Percentiles rank a stretch among this genome's conserved stretches.
phyloP scores from a whole-genome alignment of 1,140 invertebrate genomes.

The Ylistrum balloti region DNA sequence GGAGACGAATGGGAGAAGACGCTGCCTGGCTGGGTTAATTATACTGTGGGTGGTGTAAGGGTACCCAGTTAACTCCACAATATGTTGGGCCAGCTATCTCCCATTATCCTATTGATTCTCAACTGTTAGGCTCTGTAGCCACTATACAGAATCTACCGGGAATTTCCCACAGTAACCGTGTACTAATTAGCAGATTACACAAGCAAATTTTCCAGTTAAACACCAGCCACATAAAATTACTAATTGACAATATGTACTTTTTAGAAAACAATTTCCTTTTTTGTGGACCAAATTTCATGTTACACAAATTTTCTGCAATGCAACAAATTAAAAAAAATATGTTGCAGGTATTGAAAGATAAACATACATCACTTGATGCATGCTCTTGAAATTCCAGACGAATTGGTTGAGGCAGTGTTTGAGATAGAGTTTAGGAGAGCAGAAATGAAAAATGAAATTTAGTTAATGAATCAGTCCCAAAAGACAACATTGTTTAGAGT shows the following conservation, averaged over 20 bases:
- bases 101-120: background rate
- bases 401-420: background rate
- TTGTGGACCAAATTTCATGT: background rate
- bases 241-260: background rate
- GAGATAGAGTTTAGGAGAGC: background rate
- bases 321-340: background rate
- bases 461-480: background rate
- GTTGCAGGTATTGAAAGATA: background rate
- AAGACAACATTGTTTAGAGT: too few relatives aligned
- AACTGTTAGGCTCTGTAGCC: background rate
- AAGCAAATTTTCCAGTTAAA: background rate
- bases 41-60: conserved; percentile 13
- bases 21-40: background rate
- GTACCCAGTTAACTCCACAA: background rate
- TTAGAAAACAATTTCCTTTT: background rate
- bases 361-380: background rate
- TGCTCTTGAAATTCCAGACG: background rate
- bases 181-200: background rate
- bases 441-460: background rate
- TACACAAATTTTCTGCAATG: background rate
- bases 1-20: background rate
- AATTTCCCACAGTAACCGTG: background rate
- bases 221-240: background rate
- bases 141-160: background rate
- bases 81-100: background rate